A percentile compares a stretch with the other conserved stretches of the same genome.
These are phyloP conservation scores for Octopus bimaculoides DNA, from an alignment of 1,140 invertebrate genomes.

Conservation along the genomic window DNA sequence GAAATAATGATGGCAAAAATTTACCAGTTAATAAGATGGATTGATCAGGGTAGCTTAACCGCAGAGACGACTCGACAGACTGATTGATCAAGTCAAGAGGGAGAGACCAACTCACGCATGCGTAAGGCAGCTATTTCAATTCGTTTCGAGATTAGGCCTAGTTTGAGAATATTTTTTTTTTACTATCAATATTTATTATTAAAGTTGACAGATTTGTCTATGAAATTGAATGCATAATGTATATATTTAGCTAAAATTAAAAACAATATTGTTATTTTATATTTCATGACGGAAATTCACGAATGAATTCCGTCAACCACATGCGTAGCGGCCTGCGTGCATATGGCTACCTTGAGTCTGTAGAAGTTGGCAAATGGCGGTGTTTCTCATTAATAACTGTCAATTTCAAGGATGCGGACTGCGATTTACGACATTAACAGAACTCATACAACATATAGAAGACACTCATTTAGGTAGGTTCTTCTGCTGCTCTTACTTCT, in stretches of 20 bases:
- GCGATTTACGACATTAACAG: constrained; percentile 73
- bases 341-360: constrained; percentile 8
- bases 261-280: neutral
- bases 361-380: constrained; percentile 65
- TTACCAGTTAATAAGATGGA: neutral
- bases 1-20: constrained; percentile 6
- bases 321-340: neutral
- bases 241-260: too few species aligned
- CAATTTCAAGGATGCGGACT: constrained; percentile 82
- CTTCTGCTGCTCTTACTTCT: too few species aligned
- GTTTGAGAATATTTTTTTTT: too few species aligned
- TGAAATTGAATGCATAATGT: too few species aligned
- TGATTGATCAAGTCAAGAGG: neutral
- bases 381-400: constrained; percentile 82
- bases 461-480: constrained; percentile 77
- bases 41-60: neutral
- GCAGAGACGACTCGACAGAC: neutral
- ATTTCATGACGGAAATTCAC: constrained; percentile 1
- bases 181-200: too few species aligned
- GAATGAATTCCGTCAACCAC: neutral
- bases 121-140: neutral
- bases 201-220: too few species aligned
- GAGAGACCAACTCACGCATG: neutral
- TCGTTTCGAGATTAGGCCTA: too few species aligned
- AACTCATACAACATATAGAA: constrained; percentile 82